Conservation (phyloP, 2,888 invertebrate genomes). For the Eilema griseolum region DNA sequence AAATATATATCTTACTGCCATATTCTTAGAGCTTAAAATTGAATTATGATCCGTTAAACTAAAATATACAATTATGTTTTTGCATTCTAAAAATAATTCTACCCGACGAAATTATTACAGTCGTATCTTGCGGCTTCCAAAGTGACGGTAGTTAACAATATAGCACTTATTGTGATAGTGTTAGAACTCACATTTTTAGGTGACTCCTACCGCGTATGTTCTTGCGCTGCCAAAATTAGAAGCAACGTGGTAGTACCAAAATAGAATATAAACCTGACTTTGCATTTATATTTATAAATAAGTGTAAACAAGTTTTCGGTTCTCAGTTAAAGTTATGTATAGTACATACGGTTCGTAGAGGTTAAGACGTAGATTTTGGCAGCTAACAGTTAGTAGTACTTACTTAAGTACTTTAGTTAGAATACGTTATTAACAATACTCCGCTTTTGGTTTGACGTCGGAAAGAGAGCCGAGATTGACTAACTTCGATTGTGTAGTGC, state of each 20-base stretch:
- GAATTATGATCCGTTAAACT: slow-evolving; percentile 22
- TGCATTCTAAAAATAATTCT: slow-evolving; percentile 43
- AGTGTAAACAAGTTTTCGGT: slow-evolving; percentile 40
- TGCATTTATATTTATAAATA: slow-evolving; percentile 58
- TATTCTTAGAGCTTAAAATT: slow-evolving; percentile 24
- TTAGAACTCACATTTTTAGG: slow-evolving; percentile 25
- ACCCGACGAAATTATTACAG: slow-evolving; percentile 17
- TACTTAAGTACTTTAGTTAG: too few species aligned
- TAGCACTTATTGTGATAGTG: slow-evolving; percentile 9
- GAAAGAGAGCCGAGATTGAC: too few species aligned
- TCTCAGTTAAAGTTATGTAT: slow-evolving; percentile 28
- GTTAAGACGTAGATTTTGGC: too few species aligned
- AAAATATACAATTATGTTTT: slow-evolving; percentile 34
- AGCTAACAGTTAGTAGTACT: too few species aligned
- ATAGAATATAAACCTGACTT: slow-evolving; percentile 54
- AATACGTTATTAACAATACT: too few species aligned
- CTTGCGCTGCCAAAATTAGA: slow-evolving; percentile 55
- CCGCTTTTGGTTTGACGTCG: too few species aligned
- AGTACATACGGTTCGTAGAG: neutral
- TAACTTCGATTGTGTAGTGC: too few species aligned
- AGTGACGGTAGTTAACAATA: slow-evolving; percentile 20
- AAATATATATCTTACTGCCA: slow-evolving; percentile 31
- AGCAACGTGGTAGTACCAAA: slow-evolving; percentile 53
- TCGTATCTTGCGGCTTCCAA: neutral
- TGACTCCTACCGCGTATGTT: slow-evolving; percentile 30